Evolutionary conservation across 2,797 vertebrate genomes (phyloP).

Genomic region (Alauda arvensis): DNA sequence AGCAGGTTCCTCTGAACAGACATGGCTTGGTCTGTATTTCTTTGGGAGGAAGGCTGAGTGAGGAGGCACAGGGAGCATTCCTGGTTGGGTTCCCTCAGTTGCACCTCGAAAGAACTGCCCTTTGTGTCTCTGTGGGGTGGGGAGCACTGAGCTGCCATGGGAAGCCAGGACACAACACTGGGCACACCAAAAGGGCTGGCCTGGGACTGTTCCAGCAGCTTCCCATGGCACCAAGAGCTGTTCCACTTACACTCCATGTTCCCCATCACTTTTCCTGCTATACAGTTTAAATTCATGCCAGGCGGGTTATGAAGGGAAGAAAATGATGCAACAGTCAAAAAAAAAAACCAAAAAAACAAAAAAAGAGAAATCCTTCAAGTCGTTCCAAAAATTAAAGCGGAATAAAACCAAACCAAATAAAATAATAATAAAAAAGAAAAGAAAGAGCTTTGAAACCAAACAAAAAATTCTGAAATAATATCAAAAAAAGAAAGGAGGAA

Average conservation of each 20-base stretch:
- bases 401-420: background rate
- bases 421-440: background rate
- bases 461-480: constrained; percentile 31
- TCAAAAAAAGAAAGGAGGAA: constrained; percentile 35
- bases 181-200: constrained; percentile 30
- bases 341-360: too few species aligned
- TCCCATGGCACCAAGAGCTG: constrained; percentile 34
- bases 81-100: constrained; percentile 18
- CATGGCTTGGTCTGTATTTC: background rate
- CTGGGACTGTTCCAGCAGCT: constrained; percentile 13
- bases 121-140: constrained; percentile 21
- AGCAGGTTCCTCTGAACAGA: background rate
- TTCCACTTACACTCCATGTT: constrained; percentile 34
- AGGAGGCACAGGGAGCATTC: constrained; percentile 3
- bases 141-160: constrained; percentile 39
- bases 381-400: constrained; percentile 60
- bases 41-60: background rate
- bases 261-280: constrained; percentile 77
- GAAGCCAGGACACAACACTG: constrained; percentile 25
- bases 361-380: constrained; percentile 52
- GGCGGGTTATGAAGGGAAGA: constrained; percentile 72
- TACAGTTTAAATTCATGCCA: constrained; percentile 89
- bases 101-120: constrained; percentile 49
- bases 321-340: constrained; percentile 70
- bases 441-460: constrained; percentile 8